Percentiles rank a stretch among this genome's conserved stretches.
These are phyloP conservation scores for Athene cunicularia DNA, from an alignment of 2,113 vertebrate species.

Conservation along the genomic window DNA sequence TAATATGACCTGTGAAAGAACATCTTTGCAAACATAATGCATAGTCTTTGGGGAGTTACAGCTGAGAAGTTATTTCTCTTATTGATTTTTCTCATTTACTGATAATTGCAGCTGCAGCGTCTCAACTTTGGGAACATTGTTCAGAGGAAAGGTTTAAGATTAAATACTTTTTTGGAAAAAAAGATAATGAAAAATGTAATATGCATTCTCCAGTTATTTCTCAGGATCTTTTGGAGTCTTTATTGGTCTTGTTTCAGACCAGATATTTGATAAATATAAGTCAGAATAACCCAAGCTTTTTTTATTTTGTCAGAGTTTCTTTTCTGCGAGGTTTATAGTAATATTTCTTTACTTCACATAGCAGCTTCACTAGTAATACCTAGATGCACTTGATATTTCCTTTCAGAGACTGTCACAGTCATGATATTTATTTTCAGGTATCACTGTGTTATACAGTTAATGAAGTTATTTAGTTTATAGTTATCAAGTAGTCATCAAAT, in stretches of 20 bases:
- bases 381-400: not conserved
- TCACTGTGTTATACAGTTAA: not conserved
- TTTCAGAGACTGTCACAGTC: not conserved
- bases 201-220: not conserved
- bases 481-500: slow-evolving; percentile 9
- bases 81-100: not conserved
- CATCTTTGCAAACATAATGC: not conserved
- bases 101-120: not conserved
- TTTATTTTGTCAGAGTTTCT: not conserved
- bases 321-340: not conserved
- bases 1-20: not conserved
- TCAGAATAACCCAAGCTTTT: not conserved
- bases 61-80: not conserved
- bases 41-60: not conserved
- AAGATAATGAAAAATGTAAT: not conserved
- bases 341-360: not conserved
- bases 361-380: not conserved
- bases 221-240: not conserved
- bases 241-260: not conserved
- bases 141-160: not conserved
- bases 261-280: not conserved
- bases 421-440: not conserved
- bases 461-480: not conserved
- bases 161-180: not conserved
- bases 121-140: not conserved